Evolutionary conservation across 2,113 vertebrate genomes (phyloP), one percentile per base, ranked within the genome.

Genomic region (Sclerurus mexicanus): DNA sequence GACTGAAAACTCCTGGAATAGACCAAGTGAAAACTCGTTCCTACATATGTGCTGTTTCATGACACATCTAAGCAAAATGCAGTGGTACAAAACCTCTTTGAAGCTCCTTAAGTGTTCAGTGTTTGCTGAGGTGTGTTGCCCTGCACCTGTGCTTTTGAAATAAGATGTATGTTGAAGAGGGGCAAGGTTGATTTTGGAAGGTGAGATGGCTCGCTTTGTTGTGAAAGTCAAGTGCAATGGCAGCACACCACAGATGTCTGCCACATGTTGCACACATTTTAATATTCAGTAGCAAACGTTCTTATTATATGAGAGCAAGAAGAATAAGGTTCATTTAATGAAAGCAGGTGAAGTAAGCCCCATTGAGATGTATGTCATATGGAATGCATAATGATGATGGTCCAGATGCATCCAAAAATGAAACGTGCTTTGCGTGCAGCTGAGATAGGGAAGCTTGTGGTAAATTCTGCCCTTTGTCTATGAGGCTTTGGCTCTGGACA

Each of bases 231-330:
- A 97, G 90, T 95, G 93, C 76, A 92, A 94, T 27, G 73, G 87
- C 92, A 96, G 92, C 58, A 46, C 66, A 72, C 53, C 74, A 89
- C 96, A 97, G 94, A 92, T 96, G 96, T 88, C 71, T 87, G 89
- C 96, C 96, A 97, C 86, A 96, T 97, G 96, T 90, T 96, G 80
- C 71, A 64, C 83, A 85, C 69, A 60, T 90, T 96, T 93, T 87
- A 93, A 94, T 92, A 93, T 82, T 94, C 94, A 78, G 96, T 96
- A 97, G 95, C 93, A 92, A 93, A 75, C 27, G 8, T 80, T 91
- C 90, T 68, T 80, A 95, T 90, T 92, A 78, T 59, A 87, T 78
- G 77, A 94, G 84, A 96, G 90, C 88, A 95, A 93, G 76, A 97
- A 92, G 83, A 96, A 93, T 93, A 95, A 94, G 53, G 76, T 87